Percentiles rank a stretch among this genome's conserved stretches.
These are phyloP conservation scores for Neodiprion pinetum DNA, from an alignment of 1,140 invertebrate species.

Conservation along the genomic window DNA sequence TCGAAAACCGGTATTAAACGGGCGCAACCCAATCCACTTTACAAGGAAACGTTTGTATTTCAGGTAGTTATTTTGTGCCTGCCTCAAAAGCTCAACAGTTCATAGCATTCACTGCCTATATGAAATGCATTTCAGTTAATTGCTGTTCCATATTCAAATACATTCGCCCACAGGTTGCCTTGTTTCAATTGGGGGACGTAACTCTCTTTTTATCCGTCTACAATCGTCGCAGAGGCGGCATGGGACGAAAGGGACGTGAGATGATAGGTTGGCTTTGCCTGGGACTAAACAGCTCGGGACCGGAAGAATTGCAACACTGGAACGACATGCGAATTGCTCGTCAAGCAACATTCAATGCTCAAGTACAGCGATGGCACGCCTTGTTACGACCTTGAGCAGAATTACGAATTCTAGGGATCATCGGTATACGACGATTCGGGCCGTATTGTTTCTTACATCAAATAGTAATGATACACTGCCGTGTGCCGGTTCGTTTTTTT, in stretches of 20 bases:
- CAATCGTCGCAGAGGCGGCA: slow-evolving; percentile 80
- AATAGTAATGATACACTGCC: too few relatives aligned
- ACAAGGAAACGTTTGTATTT: slow-evolving; percentile 96
- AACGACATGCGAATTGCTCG: slow-evolving; percentile 80
- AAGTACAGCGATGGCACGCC: slow-evolving; percentile 59
- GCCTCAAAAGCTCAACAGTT: slow-evolving; percentile 9
- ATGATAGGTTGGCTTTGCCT: slow-evolving; percentile 96
- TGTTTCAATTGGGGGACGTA: slow-evolving; percentile 95
- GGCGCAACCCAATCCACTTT: slow-evolving; percentile 93
- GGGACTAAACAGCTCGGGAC: slow-evolving; percentile 88
- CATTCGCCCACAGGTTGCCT: slow-evolving; percentile 73
- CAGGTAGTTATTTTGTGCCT: slow-evolving; percentile 68
- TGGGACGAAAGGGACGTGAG: slow-evolving; percentile 86
- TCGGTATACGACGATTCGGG: too few relatives aligned
- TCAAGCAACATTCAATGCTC: slow-evolving; percentile 40
- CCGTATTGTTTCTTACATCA: too few relatives aligned
- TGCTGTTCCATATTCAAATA: not conserved
- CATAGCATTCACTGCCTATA: slow-evolving; percentile 7
- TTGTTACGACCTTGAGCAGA: slow-evolving; percentile 52
- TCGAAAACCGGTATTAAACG: slow-evolving; percentile 90
- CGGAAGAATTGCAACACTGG: slow-evolving; percentile 94
- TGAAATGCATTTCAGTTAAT: not conserved
- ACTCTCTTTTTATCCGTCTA: slow-evolving; percentile 94
- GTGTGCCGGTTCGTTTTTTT: too few relatives aligned
- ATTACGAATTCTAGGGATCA: too few relatives aligned